Base-by-base conservation (phyloP, 2,888 invertebrate genomes). In the Leptopilina drosophilae region DNA sequence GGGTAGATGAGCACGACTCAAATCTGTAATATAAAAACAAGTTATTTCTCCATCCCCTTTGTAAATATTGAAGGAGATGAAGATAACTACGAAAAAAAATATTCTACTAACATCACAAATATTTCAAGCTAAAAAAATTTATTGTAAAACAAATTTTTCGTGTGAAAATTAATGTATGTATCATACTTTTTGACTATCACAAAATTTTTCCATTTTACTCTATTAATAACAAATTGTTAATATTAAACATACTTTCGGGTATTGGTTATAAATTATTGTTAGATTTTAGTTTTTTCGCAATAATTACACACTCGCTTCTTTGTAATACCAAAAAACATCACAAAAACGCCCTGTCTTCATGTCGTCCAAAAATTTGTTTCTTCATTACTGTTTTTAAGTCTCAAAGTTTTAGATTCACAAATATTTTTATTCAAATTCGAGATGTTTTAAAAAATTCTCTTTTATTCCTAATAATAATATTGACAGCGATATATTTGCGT, bases 11-110 rank as follows among this genome's bases (percentile, higher is more conserved):
- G 73, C 56, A 73, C 20, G 53, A 56, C 73, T 56, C 56, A 33
- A 73, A 73, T 73, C 40, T 73, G 73, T 73, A 73, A 73, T 73
- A 73, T 73, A 73, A 42, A 49, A 49, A 73, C n/a, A 73, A 73
- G 26, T 6, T 53, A 26, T 73, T 73, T 73, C 73, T 73, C 53
- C 49, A 73, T 33, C 73, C 56, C 69, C 73, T 33, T 69, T 73
- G 73, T 73, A 73, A 56, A 73, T 42, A 42, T 73, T 73, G 26
- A 33, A 73, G 73, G 73, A 73, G 73, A 53, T 73, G 73, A 33
- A 73, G 73, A 73, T 56, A 33, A 69, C 56, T 73, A 73, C 8
- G 53, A n/a, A 73, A 73, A 73, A 69, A 73, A 73, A 69, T 73
- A 73, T 53, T 33, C 26, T 73, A 73, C 73, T 73, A 73, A 73